A percentile compares a stretch with the other conserved stretches of the same genome.
Conservation (phyloP, 2,797 vertebrate genomes). For the Clarias pachynema region DNA sequence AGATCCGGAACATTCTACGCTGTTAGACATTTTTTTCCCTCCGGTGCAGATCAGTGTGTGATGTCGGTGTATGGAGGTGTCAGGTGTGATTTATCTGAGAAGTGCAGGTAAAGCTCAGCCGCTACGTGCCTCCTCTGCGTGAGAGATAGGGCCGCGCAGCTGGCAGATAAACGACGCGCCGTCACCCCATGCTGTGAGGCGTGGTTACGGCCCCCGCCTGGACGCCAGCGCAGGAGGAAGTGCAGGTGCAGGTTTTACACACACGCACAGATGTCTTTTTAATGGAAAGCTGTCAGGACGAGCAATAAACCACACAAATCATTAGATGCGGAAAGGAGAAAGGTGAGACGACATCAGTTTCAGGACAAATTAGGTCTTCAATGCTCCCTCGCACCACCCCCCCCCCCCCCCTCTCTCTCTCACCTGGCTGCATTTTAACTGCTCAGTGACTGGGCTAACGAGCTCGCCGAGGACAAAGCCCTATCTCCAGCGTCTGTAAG, state of each 20-base stretch:
- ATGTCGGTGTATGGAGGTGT: neutral
- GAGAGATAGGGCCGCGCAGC: constrained; percentile 10
- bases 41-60: neutral
- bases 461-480: neutral
- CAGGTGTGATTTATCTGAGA: constrained; percentile 22
- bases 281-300: constrained; percentile 16
- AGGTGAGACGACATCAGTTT: neutral
- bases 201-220: neutral
- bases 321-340: neutral
- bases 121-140: neutral
- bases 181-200: neutral
- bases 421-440: neutral
- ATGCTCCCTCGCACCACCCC: too few species aligned
- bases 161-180: constrained; percentile 5
- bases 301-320: constrained; percentile 7
- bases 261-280: neutral
- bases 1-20: neutral
- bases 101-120: neutral
- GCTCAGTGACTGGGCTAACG: neutral
- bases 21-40: neutral
- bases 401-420: neutral
- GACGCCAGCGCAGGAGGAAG: neutral
- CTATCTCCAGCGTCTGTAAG: neutral
- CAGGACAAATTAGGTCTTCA: neutral
- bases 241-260: neutral